Conservation (phyloP, 1,140 invertebrate genomes). For the Drosophila rufa region DNA sequence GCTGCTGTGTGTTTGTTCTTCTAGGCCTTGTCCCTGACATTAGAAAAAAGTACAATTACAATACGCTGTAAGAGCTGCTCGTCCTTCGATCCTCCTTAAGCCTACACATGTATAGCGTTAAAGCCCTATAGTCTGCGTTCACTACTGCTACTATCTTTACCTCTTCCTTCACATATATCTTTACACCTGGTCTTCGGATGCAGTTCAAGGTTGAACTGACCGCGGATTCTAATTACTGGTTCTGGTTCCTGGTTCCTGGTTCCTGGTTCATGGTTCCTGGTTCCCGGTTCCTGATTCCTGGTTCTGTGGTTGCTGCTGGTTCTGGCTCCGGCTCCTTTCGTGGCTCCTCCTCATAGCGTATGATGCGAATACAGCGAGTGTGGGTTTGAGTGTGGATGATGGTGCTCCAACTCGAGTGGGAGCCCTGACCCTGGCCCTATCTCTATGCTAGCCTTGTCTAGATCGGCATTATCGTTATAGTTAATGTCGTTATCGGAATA, state of each 20-base stretch:
- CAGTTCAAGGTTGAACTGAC: conserved; percentile 22
- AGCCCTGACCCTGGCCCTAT: conserved; percentile 16
- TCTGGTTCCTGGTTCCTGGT: not conserved
- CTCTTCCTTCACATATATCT: conserved; percentile 11
- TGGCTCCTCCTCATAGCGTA: conserved; percentile 51
- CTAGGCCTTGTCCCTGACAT: conserved; percentile 23
- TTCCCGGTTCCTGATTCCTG: conserved; percentile 5
- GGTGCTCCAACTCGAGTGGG: conserved; percentile 19
- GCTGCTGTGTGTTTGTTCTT: not conserved
- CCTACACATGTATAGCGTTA: conserved; percentile 23
- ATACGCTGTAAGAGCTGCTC: conserved; percentile 4
- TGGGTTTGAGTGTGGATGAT: conserved; percentile 25
- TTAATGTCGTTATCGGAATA: conserved; percentile 74
- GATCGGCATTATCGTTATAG: conserved; percentile 57
- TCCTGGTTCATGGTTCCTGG: conserved; percentile 29
- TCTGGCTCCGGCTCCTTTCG: conserved; percentile 11
- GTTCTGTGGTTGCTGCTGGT: conserved; percentile 20
- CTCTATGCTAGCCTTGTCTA: conserved; percentile 23
- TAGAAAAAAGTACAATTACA: conserved; percentile 45
- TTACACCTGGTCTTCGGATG: conserved; percentile 22
- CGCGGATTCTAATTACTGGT: conserved; percentile 2
- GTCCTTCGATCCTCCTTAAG: conserved; percentile 5
- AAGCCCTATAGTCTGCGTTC: conserved; percentile 26
- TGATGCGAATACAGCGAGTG: conserved; percentile 69
- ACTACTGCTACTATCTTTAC: conserved; percentile 1